phyloP scores from a whole-genome alignment of 1,140 invertebrate species.

The Aporrectodea caliginosa region DNA sequence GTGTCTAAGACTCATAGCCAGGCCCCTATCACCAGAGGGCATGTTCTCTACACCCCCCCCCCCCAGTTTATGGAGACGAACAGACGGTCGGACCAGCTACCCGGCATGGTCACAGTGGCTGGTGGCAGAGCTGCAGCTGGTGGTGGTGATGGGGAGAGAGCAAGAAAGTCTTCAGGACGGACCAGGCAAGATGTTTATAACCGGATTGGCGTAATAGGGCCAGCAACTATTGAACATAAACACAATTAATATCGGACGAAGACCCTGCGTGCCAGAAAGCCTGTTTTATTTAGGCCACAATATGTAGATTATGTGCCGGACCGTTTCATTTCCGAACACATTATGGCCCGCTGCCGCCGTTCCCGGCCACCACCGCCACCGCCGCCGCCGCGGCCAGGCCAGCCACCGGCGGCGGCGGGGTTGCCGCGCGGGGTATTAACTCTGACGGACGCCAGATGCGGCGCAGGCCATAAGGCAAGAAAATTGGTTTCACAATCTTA shows the following conservation, averaged over 20 bases:
- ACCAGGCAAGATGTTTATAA: too few species aligned
- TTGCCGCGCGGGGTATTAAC: background rate
- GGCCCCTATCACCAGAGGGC: too few species aligned
- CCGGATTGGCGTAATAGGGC: background rate
- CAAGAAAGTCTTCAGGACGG: too few species aligned
- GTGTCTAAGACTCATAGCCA: too few species aligned
- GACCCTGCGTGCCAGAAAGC: too few species aligned
- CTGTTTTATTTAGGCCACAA: background rate
- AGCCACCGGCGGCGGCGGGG: background rate
- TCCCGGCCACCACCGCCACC: background rate
- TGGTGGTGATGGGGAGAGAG: too few species aligned
- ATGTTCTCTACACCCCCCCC: too few species aligned
- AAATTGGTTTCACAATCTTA: constrained; percentile 1
- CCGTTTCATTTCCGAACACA: background rate
- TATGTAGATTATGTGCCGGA: background rate
- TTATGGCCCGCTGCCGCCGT: too few species aligned
- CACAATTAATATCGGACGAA: background rate
- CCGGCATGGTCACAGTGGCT: too few species aligned
- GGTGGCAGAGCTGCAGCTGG: too few species aligned
- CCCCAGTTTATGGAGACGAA: too few species aligned
- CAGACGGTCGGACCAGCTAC: too few species aligned
- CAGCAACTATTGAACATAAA: background rate
- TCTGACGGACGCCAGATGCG: background rate
- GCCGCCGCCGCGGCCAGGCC: background rate
- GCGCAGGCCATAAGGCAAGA: background rate